These are phyloP conservation scores for Chelon labrosus DNA, from an alignment of 2,797 vertebrate genomes.

Conservation along the genomic window DNA sequence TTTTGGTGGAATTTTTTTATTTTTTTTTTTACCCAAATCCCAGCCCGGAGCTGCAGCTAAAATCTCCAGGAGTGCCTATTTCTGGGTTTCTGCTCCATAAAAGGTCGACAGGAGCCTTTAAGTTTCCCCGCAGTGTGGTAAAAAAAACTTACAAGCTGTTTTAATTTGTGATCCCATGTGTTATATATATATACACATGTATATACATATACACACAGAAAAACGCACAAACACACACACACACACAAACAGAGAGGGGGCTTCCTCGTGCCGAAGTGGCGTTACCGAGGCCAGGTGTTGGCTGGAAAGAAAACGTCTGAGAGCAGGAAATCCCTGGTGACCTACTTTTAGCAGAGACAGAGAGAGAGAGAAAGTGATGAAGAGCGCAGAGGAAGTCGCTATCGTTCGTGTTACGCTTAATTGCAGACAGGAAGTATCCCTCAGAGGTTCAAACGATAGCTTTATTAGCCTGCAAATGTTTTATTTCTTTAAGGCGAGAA, in stretches of 20 bases:
- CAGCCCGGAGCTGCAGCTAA: constrained; percentile 55
- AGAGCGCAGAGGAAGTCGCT: constrained; percentile 65
- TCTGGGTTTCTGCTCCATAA: constrained; percentile 20
- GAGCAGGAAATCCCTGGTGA: constrained; percentile 85
- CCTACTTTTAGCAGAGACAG: constrained; percentile 79
- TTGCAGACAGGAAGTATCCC: constrained; percentile 34
- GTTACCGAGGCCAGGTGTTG: constrained; percentile 71
- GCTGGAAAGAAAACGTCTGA: constrained; percentile 63
- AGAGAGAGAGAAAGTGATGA: constrained; percentile 63
- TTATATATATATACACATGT: constrained; percentile 11
- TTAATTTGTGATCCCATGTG: constrained; percentile 44
- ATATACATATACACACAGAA: not conserved
- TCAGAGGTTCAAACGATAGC: constrained; percentile 1
- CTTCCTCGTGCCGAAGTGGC: constrained; percentile 40
- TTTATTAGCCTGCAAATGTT: too few relatives aligned
- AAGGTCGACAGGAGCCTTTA: constrained; percentile 35
- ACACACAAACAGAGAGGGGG: not conserved
- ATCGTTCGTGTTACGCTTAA: constrained; percentile 47
- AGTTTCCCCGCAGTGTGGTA: constrained; percentile 27
- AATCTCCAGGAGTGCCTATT: constrained; percentile 40
- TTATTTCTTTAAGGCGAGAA: too few relatives aligned
- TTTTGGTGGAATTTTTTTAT: constrained; percentile 54
- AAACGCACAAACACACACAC: not conserved
- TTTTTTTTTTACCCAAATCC: constrained; percentile 60
- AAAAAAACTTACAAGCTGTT: constrained; percentile 26